Evolutionary conservation across 2,113 vertebrate species (phyloP).

Genomic region (Riparia riparia): DNA sequence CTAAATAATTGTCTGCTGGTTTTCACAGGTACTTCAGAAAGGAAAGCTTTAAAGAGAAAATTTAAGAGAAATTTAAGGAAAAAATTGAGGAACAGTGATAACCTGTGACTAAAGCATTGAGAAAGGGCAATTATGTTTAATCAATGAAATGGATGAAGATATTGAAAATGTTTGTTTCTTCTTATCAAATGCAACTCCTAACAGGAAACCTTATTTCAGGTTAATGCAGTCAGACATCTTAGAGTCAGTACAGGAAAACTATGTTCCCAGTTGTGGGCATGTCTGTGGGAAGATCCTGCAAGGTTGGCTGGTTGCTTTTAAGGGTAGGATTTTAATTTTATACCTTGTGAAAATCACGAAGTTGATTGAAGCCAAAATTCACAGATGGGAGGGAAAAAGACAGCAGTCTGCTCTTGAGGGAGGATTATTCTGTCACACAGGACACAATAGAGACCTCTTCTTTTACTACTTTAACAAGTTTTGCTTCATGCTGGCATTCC

Average conservation of each 20-base stretch:
- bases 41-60: background rate
- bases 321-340: constrained; percentile 37
- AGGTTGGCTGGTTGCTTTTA: background rate
- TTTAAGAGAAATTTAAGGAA: background rate
- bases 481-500: constrained; percentile 78
- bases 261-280: background rate
- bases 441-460: constrained; percentile 74
- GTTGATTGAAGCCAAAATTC: constrained; percentile 59
- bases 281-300: background rate
- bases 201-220: background rate
- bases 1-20: background rate
- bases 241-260: background rate
- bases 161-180: background rate
- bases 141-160: background rate
- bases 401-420: constrained; percentile 67
- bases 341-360: constrained; percentile 33
- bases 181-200: background rate
- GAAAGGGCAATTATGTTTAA: background rate
- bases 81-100: background rate
- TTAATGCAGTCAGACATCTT: background rate
- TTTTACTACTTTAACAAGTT: constrained; percentile 78
- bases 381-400: constrained; percentile 67
- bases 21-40: background rate
- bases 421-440: constrained; percentile 78
- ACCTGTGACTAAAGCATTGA: background rate